Percentiles rank a stretch among this genome's conserved stretches.
Conservation (phyloP, 2,888 invertebrate species). For the Drosophila tanythrix region DNA sequence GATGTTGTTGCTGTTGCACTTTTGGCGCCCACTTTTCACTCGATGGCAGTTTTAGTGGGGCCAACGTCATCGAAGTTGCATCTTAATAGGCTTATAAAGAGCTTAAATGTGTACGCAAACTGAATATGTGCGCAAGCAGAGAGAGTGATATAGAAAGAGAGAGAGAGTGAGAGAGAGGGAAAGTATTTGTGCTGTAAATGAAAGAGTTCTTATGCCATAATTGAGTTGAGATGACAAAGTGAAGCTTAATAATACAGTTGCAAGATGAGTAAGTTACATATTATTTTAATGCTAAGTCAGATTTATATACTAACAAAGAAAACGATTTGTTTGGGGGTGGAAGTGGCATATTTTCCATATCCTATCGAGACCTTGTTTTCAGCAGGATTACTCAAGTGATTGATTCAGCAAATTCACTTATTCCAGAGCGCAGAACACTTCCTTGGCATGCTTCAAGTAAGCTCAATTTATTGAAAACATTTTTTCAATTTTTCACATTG, state of each 20-base stretch:
- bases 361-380: not conserved
- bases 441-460: not conserved
- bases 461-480: not conserved
- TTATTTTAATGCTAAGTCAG: not conserved
- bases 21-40: constrained; percentile 51
- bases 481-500: not conserved
- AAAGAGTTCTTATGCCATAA: constrained; percentile 26
- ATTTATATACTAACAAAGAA: not conserved
- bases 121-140: constrained; percentile 12
- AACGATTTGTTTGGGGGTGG: not conserved
- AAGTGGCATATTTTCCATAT: not conserved
- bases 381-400: not conserved
- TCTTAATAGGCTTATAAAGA: constrained; percentile 57
- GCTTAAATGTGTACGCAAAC: constrained; percentile 46
- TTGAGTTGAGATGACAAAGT: constrained; percentile 16
- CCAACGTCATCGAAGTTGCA: constrained; percentile 55
- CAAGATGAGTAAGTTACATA: not conserved
- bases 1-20: constrained; percentile 48
- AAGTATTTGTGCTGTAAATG: constrained; percentile 7
- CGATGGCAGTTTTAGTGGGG: constrained; percentile 47
- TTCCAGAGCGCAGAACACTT: not conserved
- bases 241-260: not conserved
- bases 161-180: not conserved
- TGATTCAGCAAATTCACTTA: not conserved
- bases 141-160: not conserved